A percentile compares a stretch with the other conserved stretches of the same genome.
Conservation (phyloP, 2,888 invertebrate genomes). For the Athripsodes cinereus region DNA sequence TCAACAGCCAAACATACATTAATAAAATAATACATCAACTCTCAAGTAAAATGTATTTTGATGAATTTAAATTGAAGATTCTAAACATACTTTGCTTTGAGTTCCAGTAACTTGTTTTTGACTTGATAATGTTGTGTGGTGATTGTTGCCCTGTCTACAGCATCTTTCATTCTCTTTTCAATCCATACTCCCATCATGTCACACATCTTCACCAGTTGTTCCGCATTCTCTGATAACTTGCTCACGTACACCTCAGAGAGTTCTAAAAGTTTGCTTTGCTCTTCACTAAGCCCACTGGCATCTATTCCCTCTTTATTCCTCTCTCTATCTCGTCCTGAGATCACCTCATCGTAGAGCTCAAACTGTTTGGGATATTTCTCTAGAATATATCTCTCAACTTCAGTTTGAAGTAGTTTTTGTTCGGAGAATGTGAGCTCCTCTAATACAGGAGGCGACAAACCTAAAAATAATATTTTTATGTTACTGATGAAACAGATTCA, state of each 20-base stretch:
- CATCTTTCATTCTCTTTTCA: constrained; percentile 38
- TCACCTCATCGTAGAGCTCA: constrained; percentile 28
- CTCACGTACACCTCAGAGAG: constrained; percentile 32
- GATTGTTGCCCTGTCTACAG: constrained; percentile 36
- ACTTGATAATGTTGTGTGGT: constrained; percentile 39
- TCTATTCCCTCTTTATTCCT: neutral
- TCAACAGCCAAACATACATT: too few relatives aligned
- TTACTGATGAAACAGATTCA: constrained; percentile 14
- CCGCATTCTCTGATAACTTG: neutral
- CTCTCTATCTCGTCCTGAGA: neutral
- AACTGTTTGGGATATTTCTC: constrained; percentile 39
- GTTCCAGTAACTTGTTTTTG: constrained; percentile 41
- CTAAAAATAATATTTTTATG: too few relatives aligned
- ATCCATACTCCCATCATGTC: constrained; percentile 46
- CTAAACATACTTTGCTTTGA: constrained; percentile 46
- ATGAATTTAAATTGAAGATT: too few relatives aligned
- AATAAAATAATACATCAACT: too few relatives aligned
- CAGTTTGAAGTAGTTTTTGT: constrained; percentile 33
- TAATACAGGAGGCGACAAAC: constrained; percentile 39
- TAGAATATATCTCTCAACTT: constrained; percentile 41
- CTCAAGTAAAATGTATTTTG: too few relatives aligned
- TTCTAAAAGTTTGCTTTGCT: constrained; percentile 33
- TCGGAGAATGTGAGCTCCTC: constrained; percentile 42
- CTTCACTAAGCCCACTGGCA: constrained; percentile 22
- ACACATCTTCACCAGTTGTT: constrained; percentile 3